Base-by-base conservation (phyloP, 2,888 invertebrate species). In the Sminthurides aquaticus region DNA sequence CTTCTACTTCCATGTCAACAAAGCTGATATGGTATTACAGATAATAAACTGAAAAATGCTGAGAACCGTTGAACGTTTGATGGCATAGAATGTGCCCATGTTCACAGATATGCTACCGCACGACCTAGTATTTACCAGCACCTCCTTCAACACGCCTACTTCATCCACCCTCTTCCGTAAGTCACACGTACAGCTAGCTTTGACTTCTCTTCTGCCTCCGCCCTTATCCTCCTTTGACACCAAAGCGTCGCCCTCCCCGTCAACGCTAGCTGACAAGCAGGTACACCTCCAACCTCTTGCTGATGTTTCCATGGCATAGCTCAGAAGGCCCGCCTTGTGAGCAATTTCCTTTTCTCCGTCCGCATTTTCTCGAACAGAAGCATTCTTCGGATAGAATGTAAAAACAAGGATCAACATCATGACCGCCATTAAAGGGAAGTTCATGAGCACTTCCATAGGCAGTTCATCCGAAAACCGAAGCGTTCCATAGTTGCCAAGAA, bases 11-110 rank as follows among this genome's bases (percentile, higher is more conserved):
- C 43, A 34, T 11, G 57, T 57, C 2, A 57, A n/a, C 8, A 57
- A n/a, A 2, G 57, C 57, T n/a, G 57, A 57, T 11, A 57, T 57
- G 22, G 57, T 57, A 22, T 57, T 57, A 22, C 57, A 26, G 5
- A 26, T 5, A 15, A 57, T 26, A 22, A 57, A 57, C n/a, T 57
- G 15, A 28, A 27, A 57, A 18, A 57, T 26, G n/a, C 28, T 28
- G 2, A 57, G 5, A 11, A 57, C 29, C 2, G 57, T 57, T 3
- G 28, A 28, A 3, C 29, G 27, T 28, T 57, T 57, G 57, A 57
- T 57, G 27, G 57, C 28, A 20, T 26, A 57, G 22, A 57, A 57
- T 2, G 18, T 5, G 2, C 57, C 57, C 27, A 57, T 57, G 8
- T 27, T 24, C n/a, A 57, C 29, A 22, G 57, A 11, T 3, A 57